Evolutionary conservation across 2,113 vertebrate species (phyloP).

Genomic region (Macroglossus sobrinus): DNA sequence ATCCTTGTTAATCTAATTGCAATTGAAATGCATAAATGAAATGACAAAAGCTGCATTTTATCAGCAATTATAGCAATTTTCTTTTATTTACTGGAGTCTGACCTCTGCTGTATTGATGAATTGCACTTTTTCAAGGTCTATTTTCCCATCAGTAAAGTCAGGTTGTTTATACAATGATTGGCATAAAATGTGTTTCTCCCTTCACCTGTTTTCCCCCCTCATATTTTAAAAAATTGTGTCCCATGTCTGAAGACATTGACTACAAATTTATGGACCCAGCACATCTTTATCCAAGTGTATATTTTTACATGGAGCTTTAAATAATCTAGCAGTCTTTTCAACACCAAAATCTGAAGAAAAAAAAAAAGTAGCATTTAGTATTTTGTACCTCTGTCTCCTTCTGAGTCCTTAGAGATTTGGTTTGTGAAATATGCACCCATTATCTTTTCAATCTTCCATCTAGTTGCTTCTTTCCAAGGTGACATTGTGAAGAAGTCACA

Average conservation of each 20-base stretch:
- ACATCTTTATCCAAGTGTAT: not conserved
- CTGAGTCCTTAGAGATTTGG: slow-evolving; percentile 5
- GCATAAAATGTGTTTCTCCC: slow-evolving; percentile 13
- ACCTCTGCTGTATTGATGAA: slow-evolving; percentile 81
- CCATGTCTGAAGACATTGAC: slow-evolving; percentile 45
- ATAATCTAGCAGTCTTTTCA: slow-evolving; percentile 23
- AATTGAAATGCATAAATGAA: slow-evolving; percentile 78
- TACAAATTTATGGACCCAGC: slow-evolving; percentile 27
- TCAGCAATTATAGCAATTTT: slow-evolving; percentile 78
- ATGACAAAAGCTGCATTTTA: slow-evolving; percentile 78
- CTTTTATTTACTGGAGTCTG: slow-evolving; percentile 78
- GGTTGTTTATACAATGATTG: slow-evolving; percentile 70
- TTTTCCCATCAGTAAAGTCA: slow-evolving; percentile 73
- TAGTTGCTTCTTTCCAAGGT: slow-evolving; percentile 31
- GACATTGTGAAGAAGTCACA: slow-evolving; percentile 19
- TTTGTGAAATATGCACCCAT: slow-evolving; percentile 30
- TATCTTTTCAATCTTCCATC: slow-evolving; percentile 32
- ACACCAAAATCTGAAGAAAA: slow-evolving; percentile 7
- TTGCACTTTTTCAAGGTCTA: slow-evolving; percentile 77
- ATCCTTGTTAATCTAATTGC: slow-evolving; percentile 76
- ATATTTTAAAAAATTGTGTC: slow-evolving; percentile 46
- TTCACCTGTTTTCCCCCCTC: not conserved
- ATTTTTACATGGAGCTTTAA: slow-evolving; percentile 40
- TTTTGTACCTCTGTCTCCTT: slow-evolving; percentile 1
- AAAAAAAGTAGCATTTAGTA: not conserved